Evolutionary conservation across 2,113 vertebrate species (phyloP), one percentile per base, ranked within the genome.

Genomic region (Pithys albifrons): DNA sequence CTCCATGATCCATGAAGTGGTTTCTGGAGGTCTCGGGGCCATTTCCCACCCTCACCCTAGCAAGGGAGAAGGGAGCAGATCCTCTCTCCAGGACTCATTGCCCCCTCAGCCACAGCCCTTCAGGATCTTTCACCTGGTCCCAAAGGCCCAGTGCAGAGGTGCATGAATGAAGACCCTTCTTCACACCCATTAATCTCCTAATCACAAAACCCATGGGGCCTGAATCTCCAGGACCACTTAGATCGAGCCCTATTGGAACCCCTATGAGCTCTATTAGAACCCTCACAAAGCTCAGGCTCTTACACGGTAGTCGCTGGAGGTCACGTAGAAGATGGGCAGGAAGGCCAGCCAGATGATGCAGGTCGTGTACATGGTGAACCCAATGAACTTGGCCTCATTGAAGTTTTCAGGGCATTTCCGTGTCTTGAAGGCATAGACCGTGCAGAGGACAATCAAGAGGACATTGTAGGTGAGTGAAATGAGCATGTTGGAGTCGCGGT

Each of bases 341-440:
- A 99, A 99, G 35, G 99, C 99, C 61, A 99, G 98, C 99, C 99
- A 99, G 98, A 99, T 99, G 98, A 99, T 99, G 97, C 99, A 99
- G 69, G 99, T 99, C 14, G 99, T 99, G 95, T 99, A 99, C 99
- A 99, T 99, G 94, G 99, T 99, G 96, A 99, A 99, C 33, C 99
- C 99, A 2, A 99, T 99, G 97, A 99, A 99, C 95, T 99, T 99
- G 97, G 99, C 99, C 97, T 99, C 99, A 0, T 99, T 99, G 98
- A 99, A 99, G 97, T 99, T 99, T 93, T 99, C 99, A 0, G 99
- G 99, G 93, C 99, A 99, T 97, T 99, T 99, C 74, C 99, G 97
- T 33, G 99, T 99, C 98, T 99, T 99, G 98, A 99, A 99, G 93
- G 99, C 99, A 1, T 99, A 99, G 94, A 99, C 98, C 13, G 99